These are phyloP conservation scores for Thymelicus lineola DNA, from an alignment of 2,888 invertebrate species.

Conservation along the genomic window DNA sequence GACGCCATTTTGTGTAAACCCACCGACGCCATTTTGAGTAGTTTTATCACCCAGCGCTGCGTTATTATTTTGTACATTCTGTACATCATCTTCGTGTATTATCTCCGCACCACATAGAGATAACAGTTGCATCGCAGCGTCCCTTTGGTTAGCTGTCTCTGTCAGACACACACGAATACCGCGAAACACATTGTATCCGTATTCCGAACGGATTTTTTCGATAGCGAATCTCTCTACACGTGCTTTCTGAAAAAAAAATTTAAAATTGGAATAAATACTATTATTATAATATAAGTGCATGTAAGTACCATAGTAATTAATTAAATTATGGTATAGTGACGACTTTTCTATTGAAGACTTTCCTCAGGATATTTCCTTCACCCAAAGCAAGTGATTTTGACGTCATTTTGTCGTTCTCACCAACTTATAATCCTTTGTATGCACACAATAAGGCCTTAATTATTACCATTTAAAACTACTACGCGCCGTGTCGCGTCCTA, in stretches of 20 bases:
- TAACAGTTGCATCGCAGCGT: constrained; percentile 59
- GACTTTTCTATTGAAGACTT: no score
- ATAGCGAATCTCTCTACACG: constrained; percentile 68
- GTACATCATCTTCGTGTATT: constrained; percentile 34
- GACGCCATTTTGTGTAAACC: constrained; percentile 41
- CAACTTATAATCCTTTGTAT: no score
- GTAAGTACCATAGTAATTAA: no score
- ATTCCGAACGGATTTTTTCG: constrained; percentile 58
- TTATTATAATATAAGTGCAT: no score
- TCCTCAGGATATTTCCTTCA: no score
- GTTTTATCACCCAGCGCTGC: background rate
- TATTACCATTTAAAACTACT: no score
- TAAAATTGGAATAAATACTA: no score
- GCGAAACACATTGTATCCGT: constrained; percentile 70
- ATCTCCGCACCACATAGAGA: constrained; percentile 66
- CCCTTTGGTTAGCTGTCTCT: constrained; percentile 55
- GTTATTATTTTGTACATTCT: background rate
- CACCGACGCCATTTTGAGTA: constrained; percentile 42
- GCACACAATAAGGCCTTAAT: no score
- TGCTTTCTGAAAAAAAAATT: constrained; percentile 67
- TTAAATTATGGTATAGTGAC: no score
- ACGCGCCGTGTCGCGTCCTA: no score
- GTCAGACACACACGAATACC: constrained; percentile 61
- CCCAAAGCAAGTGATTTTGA: no score
- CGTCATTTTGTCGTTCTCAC: no score